Conservation (phyloP, 2,888 invertebrate species). For the Acronicta psi region DNA sequence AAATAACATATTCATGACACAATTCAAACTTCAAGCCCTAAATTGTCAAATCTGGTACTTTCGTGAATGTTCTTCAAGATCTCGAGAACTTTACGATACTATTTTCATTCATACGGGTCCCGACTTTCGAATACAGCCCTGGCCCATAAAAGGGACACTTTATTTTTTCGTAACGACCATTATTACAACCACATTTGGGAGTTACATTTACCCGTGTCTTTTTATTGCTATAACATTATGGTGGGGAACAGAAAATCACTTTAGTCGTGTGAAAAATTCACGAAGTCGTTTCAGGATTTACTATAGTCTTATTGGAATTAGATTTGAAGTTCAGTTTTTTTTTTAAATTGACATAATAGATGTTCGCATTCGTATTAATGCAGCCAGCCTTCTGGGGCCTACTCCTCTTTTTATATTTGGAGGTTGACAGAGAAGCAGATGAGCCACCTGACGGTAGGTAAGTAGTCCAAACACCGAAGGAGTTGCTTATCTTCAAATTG, state of each 20-base stretch:
- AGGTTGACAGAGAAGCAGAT: too few relatives aligned
- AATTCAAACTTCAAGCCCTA: too few relatives aligned
- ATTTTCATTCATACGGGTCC: background rate
- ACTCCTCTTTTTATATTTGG: too few relatives aligned
- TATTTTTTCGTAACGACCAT: conserved; percentile 77
- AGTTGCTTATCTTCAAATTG: too few relatives aligned
- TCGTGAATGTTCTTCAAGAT: too few relatives aligned
- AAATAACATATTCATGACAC: too few relatives aligned
- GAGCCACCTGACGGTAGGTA: too few relatives aligned
- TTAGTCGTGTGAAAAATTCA: conserved; percentile 71
- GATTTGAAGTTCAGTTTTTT: background rate
- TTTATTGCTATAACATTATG: conserved; percentile 78
- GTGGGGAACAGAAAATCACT: conserved; percentile 62
- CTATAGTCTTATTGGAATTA: background rate
- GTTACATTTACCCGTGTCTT: conserved; percentile 82
- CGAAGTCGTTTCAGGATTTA: conserved; percentile 21
- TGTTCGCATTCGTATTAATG: too few relatives aligned
- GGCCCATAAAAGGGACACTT: conserved; percentile 85
- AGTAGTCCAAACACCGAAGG: too few relatives aligned
- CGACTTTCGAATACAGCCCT: conserved; percentile 65
- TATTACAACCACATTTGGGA: conserved; percentile 71
- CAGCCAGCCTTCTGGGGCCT: too few relatives aligned
- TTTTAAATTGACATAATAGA: background rate
- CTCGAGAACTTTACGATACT: background rate
- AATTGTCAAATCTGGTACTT: too few relatives aligned